Percentiles rank a stretch among this genome's conserved stretches.
Evolutionary conservation across 1,140 invertebrate species (phyloP).

Genomic region (Magallana gigas): DNA sequence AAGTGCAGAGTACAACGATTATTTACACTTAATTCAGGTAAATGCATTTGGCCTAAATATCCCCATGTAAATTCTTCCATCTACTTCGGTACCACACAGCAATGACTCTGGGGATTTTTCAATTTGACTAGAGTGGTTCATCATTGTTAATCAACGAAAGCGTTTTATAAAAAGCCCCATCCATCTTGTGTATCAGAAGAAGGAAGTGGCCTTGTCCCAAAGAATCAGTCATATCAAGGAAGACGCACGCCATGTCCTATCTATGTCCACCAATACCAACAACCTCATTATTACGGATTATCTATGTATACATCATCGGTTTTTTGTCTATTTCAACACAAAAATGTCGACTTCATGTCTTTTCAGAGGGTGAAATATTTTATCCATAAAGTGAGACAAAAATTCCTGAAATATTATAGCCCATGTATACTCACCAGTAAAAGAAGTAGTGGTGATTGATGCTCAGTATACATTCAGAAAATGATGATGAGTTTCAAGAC

Average conservation of each 20-base stretch:
- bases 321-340: background rate
- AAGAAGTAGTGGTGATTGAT: background rate
- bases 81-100: background rate
- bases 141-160: background rate
- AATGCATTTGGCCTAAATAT: constrained; percentile 8
- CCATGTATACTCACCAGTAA: background rate
- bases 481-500: too few species aligned
- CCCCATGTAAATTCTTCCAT: background rate
- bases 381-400: too few species aligned
- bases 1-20: too few species aligned
- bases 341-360: too few species aligned
- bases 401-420: background rate
- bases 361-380: too few species aligned
- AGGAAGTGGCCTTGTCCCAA: background rate
- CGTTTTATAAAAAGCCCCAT: background rate
- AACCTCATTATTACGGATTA: background rate
- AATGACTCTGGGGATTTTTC: background rate
- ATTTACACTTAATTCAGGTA: background rate
- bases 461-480: background rate
- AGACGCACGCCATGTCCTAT: background rate
- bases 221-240: constrained; percentile 1
- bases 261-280: background rate
- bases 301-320: constrained; percentile 2
- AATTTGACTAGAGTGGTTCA: background rate
- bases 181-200: constrained; percentile 1